These are phyloP conservation scores for Melanotaenia maccullochi DNA, from an alignment of 2,797 vertebrate genomes.

Conservation along the genomic window DNA sequence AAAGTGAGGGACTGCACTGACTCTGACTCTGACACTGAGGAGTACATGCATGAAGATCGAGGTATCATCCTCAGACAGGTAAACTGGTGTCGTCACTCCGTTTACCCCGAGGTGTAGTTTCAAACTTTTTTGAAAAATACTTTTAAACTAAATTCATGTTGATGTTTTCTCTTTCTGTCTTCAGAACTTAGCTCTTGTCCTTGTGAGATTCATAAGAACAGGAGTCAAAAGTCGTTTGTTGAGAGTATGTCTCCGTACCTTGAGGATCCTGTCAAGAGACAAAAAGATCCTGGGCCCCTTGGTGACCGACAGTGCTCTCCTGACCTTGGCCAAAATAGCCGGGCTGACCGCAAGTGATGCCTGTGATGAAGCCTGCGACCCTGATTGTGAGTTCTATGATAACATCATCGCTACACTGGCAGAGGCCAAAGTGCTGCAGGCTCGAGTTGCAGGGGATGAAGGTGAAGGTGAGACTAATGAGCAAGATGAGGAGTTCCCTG, in stretches of 20 bases:
- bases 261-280: slow-evolving; percentile 85
- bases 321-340: slow-evolving; percentile 74
- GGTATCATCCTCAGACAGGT: slow-evolving; percentile 81
- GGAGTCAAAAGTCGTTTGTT: slow-evolving; percentile 69
- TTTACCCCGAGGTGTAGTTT: background rate
- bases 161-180: slow-evolving; percentile 1
- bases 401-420: slow-evolving; percentile 65
- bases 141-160: background rate
- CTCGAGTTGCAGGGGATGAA: slow-evolving; percentile 16
- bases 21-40: slow-evolving; percentile 80
- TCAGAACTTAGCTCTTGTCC: slow-evolving; percentile 79
- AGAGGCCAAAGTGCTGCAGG: slow-evolving; percentile 55
- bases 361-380: slow-evolving; percentile 40
- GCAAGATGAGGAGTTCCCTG: slow-evolving; percentile 16
- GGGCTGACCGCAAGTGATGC: slow-evolving; percentile 61
- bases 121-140: background rate
- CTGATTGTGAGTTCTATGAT: slow-evolving; percentile 70
- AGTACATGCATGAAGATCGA: slow-evolving; percentile 67
- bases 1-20: slow-evolving; percentile 78
- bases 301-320: slow-evolving; percentile 76
- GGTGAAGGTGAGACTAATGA: background rate
- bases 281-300: slow-evolving; percentile 80
- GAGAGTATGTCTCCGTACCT: slow-evolving; percentile 72
- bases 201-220: slow-evolving; percentile 76
- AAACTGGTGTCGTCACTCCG: slow-evolving; percentile 4